Evolutionary conservation across 1,140 invertebrate species (phyloP).

Genomic region (Saccostrea cuccullata): DNA sequence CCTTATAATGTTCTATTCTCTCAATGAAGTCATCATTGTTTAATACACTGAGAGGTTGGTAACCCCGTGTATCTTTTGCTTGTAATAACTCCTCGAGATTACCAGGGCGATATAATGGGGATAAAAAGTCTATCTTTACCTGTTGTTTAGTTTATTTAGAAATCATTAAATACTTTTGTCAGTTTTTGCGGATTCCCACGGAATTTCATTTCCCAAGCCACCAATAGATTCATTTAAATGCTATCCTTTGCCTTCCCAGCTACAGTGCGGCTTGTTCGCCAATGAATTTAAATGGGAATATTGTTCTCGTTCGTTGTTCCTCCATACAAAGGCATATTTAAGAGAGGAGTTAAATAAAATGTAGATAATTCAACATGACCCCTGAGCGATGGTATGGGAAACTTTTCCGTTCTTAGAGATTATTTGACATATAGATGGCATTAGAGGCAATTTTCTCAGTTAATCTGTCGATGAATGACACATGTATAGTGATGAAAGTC

Average conservation of each 20-base stretch:
- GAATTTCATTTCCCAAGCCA: slow-evolving; percentile 27
- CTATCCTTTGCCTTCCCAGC: neutral
- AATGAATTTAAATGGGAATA: slow-evolving; percentile 34
- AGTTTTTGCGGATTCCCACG: slow-evolving; percentile 32
- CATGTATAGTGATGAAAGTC: neutral
- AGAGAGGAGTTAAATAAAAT: slow-evolving; percentile 20
- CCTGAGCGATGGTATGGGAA: slow-evolving; percentile 4
- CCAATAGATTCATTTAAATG: slow-evolving; percentile 34
- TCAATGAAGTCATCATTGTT: neutral
- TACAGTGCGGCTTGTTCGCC: neutral
- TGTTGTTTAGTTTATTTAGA: slow-evolving; percentile 23
- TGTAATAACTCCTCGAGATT: neutral
- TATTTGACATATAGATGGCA: neutral
- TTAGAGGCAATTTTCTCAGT: neutral
- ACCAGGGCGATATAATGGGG: neutral
- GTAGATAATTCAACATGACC: slow-evolving; percentile 17
- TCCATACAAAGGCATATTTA: slow-evolving; percentile 1
- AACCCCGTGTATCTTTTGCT: neutral
- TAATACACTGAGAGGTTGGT: neutral
- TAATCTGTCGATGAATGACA: neutral
- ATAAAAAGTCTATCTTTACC: slow-evolving; percentile 32
- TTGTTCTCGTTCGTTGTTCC: slow-evolving; percentile 9
- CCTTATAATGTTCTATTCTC: neutral
- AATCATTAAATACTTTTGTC: slow-evolving; percentile 35
- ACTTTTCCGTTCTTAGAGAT: neutral